Percentiles rank a stretch among this genome's conserved stretches.
Evolutionary conservation across 2,113 vertebrate species (phyloP).

Genomic region (Clarias gariepinus): DNA sequence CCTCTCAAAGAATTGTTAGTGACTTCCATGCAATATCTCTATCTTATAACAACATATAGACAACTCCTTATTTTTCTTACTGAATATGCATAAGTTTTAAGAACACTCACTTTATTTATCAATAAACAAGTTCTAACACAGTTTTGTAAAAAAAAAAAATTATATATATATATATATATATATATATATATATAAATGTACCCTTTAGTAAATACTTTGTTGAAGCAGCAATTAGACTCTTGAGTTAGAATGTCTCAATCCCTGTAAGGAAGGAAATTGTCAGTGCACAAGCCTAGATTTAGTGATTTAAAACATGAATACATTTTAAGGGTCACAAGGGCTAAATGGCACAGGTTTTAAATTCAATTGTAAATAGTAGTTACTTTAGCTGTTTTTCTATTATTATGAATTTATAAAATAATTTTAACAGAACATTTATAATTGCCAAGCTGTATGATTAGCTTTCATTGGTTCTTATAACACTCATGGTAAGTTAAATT

Average conservation of each 20-base stretch:
- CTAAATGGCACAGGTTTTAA: background rate
- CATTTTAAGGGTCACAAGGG: background rate
- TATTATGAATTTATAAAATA: background rate
- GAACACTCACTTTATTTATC: background rate
- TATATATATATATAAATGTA: background rate
- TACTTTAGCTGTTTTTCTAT: background rate
- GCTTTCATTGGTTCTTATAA: too few relatives aligned
- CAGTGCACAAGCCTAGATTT: background rate
- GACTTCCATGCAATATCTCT: background rate
- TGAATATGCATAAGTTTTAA: background rate
- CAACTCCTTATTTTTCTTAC: background rate
- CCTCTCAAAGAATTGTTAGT: background rate
- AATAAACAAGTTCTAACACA: background rate
- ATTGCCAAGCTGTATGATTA: background rate
- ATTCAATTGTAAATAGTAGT: background rate
- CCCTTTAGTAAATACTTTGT: background rate
- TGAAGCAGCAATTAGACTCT: background rate
- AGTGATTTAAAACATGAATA: background rate
- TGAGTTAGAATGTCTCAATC: background rate
- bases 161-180: background rate
- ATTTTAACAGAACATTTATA: background rate
- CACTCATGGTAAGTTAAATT: background rate
- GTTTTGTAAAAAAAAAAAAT: background rate
- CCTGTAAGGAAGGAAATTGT: background rate
- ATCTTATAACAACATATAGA: background rate